phyloP scores from a whole-genome alignment of 2,797 vertebrate genomes.

The Perodicticus potto region DNA sequence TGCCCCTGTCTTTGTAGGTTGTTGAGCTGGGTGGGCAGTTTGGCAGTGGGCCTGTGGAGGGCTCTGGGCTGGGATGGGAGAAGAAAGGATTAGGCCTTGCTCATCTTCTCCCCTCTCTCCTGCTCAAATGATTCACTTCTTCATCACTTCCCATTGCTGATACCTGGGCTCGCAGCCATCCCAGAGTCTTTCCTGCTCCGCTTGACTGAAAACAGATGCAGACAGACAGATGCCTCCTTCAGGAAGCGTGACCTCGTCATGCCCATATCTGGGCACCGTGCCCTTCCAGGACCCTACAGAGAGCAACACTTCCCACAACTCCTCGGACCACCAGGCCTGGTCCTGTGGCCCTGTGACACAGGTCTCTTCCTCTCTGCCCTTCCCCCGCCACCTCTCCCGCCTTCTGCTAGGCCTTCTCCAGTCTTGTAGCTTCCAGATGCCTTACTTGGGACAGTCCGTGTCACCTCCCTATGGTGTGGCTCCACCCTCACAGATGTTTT shows the following conservation, averaged over 20 bases:
- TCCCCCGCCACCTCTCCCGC: not conserved
- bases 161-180: slow-evolving; percentile 60
- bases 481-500: not conserved
- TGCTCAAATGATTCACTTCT: slow-evolving; percentile 15
- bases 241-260: slow-evolving; percentile 57
- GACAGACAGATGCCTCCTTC: slow-evolving; percentile 72
- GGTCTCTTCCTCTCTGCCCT: not conserved
- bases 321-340: not conserved
- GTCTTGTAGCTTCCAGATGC: accelerated
- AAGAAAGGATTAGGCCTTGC: not conserved
- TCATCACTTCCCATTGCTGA: slow-evolving; percentile 58
- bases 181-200: slow-evolving; percentile 52
- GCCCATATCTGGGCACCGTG: slow-evolving; percentile 7
- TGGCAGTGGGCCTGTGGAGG: not conserved
- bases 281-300: slow-evolving; percentile 45
- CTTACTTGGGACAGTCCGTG: not conserved
- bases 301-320: not conserved
- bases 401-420: not conserved
- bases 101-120: not conserved
- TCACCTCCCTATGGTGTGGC: not conserved
- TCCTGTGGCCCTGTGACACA: not conserved
- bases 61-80: not conserved
- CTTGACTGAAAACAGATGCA: slow-evolving; percentile 65
- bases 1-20: not conserved
- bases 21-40: not conserved